Conservation (phyloP, 2,113 vertebrate species). For the Lycaon pictus region DNA sequence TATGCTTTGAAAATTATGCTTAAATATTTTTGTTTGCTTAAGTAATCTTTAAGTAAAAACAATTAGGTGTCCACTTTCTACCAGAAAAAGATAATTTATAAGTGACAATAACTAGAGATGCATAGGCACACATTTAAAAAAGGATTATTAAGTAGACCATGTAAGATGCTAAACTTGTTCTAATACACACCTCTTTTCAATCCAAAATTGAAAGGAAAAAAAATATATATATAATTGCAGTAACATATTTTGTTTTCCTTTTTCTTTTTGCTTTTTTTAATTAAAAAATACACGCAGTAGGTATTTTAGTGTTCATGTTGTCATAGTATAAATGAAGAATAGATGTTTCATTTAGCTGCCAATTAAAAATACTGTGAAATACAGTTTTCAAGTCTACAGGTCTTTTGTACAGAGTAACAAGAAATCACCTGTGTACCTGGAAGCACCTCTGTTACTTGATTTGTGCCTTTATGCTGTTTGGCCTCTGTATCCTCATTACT, state of each 20-base stretch:
- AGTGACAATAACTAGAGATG: not conserved
- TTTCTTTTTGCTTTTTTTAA: not conserved
- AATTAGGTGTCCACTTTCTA: not conserved
- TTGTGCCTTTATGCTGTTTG: not conserved
- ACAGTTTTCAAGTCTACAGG: not conserved
- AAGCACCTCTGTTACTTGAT: not conserved
- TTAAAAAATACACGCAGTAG: not conserved
- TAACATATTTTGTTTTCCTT: not conserved
- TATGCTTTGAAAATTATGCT: not conserved
- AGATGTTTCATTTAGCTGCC: not conserved
- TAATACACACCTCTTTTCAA: not conserved
- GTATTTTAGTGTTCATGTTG: not conserved
- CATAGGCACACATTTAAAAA: not conserved
- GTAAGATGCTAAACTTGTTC: not conserved
- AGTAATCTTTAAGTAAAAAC: slow-evolving; percentile 11
- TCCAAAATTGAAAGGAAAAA: not conserved
- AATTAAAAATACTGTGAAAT: not conserved
- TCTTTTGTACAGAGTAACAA: not conserved
- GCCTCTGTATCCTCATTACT: not conserved
- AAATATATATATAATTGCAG: not conserved
- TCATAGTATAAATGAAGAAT: not conserved
- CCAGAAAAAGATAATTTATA: not conserved
- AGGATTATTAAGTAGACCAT: not conserved
- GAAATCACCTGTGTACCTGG: not conserved
- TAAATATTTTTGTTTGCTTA: not conserved